Conservation (phyloP, 2,888 invertebrate genomes). For the Agapostemon virescens region DNA sequence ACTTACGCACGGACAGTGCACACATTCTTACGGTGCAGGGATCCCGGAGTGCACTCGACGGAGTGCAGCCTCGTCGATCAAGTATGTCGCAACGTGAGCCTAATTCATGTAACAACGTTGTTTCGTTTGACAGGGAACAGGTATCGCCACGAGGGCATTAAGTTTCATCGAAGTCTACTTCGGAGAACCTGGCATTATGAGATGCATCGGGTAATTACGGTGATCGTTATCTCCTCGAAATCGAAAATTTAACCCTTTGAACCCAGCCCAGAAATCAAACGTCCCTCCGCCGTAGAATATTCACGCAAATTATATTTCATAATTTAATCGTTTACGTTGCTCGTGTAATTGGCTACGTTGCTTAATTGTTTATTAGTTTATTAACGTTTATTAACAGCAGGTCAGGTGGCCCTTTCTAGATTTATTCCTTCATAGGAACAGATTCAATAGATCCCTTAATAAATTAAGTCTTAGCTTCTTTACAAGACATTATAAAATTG, state of each 20-base stretch:
- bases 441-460: too few species aligned
- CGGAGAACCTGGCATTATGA: neutral
- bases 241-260: neutral
- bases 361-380: too few species aligned
- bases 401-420: too few species aligned
- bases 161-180: neutral
- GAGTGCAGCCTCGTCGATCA: neutral
- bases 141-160: neutral
- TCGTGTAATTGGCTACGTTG: too few species aligned
- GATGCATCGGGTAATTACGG: neutral
- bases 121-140: conserved; percentile 9
- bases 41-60: conserved; percentile 12
- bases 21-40: neutral
- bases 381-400: too few species aligned
- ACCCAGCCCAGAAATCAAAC: too few species aligned
- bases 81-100: neutral
- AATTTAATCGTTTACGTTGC: too few species aligned
- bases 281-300: too few species aligned
- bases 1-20: neutral
- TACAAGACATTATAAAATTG: too few species aligned
- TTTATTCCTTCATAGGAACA: too few species aligned
- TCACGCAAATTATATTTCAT: too few species aligned
- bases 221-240: neutral
- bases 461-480: too few species aligned
- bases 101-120: conserved; percentile 16